Evolutionary conservation across 2,113 vertebrate genomes (phyloP), one percentile per base, ranked within the genome.

Genomic region (Strix aluco): DNA sequence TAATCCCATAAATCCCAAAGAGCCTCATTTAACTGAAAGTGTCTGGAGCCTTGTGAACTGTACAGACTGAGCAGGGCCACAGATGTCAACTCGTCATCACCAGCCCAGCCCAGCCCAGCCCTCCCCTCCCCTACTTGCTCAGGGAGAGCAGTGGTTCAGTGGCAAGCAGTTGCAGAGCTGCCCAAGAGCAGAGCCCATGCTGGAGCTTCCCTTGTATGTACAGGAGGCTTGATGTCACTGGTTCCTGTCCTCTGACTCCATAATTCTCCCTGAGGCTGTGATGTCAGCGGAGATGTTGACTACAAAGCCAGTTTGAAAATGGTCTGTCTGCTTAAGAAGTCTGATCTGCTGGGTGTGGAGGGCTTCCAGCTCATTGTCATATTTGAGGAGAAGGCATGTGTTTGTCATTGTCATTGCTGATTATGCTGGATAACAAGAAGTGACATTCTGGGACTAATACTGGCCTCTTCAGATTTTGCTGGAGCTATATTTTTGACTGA

Each of bases 161-260:
- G 42, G 34, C 38, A 63, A 62, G 26, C 1, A 20, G 26, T 10
- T 81, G 14, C 12, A 23, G 59, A 81, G 20, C 30, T 89, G 65
- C 32, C 30, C 10, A 40, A 46, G 55, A 58, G 44, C 38, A 83
- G 26, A 74, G 9, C 20, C 63, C 0, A 0, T 30, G 17, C n/a
- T 23, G 38, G 18, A 69, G 12, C 5, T 71, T 86, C 17, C 26
- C 16, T 42, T 0, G 0, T 15, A 32, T 7, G 7, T 69, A 27
- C 12, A n/a, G 13, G 7, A 77, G 32, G n/a, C 3, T 46, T 49
- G 30, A 18, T 47, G 29, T 69, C 44, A 30, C 40, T 27, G 23
- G 13, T 23, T 74, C 18, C 47, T 62, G 11, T 84, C 23, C 13
- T 63, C 17, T 1, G 1, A 27, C 42, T 77, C 42, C 20, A 14